Evolutionary conservation across 2,113 vertebrate genomes (phyloP), one percentile per base, ranked within the genome.

Genomic region (Choloepus hoffmanni): DNA sequence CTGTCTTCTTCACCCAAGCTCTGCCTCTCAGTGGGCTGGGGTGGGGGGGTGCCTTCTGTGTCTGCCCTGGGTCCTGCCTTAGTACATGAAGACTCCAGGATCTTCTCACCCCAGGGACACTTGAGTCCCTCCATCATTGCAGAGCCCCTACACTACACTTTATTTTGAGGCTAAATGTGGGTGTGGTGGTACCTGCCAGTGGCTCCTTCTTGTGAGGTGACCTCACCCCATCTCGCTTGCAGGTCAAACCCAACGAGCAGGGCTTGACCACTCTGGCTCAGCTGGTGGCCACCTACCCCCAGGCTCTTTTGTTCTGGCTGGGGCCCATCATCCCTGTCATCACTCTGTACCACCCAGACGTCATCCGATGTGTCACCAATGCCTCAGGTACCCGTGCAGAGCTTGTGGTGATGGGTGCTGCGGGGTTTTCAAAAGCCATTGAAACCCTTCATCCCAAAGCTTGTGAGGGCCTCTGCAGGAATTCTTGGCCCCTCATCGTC

Each of bases 331-430:
- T 53, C 0, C 96, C 97, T 3, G 0, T 97, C 4, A 0, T 98
- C n/a, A 18, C 4, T 53, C 58, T 98, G 68, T 96, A 97, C 84
- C 98, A 98, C 48, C 97, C 97, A 1, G 97, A 98, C 62, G 78
- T n/a, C 23, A 7, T 98, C 89, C 97, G 92, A 40, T 55, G 84
- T 45, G 8, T 98, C 67, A 60, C 89, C 77, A 87, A 50, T 0
- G 97, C 96, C 79, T 97, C 98, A 98, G 97, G 98, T 98, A 98
- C 15, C 30, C 30, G 24, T 6, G 45, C 65, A 67, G 65, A 76
- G 33, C 72, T 78, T 13, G 15, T 76, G 92, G 4, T 67, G 79
- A 43, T 65, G 85, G 70, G 62, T 1, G 8, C 45, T 0, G 2
- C 30, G 70, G 23, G n/a, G 40, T 16, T 16, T 18, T 7, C 3